Percentiles rank a stretch among this genome's conserved stretches.
Conservation (phyloP, 2,888 invertebrate genomes). For the Ophion slaviceki region DNA sequence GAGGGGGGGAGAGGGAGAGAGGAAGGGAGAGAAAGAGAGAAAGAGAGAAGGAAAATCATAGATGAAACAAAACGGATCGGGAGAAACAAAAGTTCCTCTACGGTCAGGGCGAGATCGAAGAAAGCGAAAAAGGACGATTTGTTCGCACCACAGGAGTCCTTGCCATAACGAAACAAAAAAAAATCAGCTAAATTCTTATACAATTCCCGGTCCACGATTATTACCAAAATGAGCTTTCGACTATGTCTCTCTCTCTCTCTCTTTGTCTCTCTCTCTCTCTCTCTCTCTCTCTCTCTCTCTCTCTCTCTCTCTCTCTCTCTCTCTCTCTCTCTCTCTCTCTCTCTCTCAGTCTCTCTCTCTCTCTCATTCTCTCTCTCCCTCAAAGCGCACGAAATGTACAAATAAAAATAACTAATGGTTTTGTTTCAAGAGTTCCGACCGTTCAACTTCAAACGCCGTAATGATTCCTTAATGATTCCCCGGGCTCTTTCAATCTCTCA, state of each 20-base stretch:
- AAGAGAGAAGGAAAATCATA: slow-evolving; percentile 41
- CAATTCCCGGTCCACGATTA: slow-evolving; percentile 75
- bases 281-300: slow-evolving; percentile 64
- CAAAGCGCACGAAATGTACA: slow-evolving; percentile 76
- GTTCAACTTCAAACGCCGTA: slow-evolving; percentile 64
- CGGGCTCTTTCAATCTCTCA: slow-evolving; percentile 42
- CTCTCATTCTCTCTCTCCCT: slow-evolving; percentile 43
- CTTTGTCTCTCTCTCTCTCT: slow-evolving; percentile 62
- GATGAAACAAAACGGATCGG: slow-evolving; percentile 62
- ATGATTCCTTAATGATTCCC: slow-evolving; percentile 80
- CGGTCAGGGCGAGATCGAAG: slow-evolving; percentile 48
- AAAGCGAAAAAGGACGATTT: slow-evolving; percentile 79
- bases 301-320: slow-evolving; percentile 59
- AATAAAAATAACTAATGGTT: slow-evolving; percentile 83
- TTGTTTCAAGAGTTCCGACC: slow-evolving; percentile 79
- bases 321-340: neutral
- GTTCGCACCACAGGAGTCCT: slow-evolving; percentile 82
- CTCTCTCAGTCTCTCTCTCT: slow-evolving; percentile 57
- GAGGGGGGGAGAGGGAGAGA: slow-evolving; percentile 15
- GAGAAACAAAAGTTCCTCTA: slow-evolving; percentile 66
- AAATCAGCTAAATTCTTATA: slow-evolving; percentile 82
- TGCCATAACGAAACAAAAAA: slow-evolving; percentile 71
- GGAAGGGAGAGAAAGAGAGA: slow-evolving; percentile 44
- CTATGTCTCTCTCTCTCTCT: neutral
- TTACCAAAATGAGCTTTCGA: slow-evolving; percentile 59